Evolutionary conservation across 2,797 vertebrate genomes (phyloP), one percentile per base, ranked within the genome.

Genomic region (Ptychobarbus kaznakovi): DNA sequence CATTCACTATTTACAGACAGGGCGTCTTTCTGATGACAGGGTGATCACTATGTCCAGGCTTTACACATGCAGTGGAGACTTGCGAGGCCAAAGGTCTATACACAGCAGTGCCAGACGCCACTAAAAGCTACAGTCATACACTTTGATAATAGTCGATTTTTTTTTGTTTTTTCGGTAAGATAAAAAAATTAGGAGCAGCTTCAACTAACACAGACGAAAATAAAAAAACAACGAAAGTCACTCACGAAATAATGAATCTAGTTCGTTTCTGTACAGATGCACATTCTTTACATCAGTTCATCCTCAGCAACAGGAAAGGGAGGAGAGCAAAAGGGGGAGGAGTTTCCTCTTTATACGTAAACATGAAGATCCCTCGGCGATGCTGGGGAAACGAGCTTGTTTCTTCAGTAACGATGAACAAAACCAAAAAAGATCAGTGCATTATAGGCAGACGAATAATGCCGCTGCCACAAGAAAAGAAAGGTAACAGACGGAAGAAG

Each of bases 1-100:
- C 96, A 96, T 95, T 96, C 94, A 97, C 92, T 97, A 98, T 97
- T 95, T 97, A 98, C 96, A 97, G 93, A 95, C 94, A 94, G 94
- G 95, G 94, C 92, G 95, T 94, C 95, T 93, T 93, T 96, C 91
- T 95, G 94, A 90, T 94, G 94, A 92, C 93, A 94, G 93, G 92
- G 90, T 73, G 42, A 79, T 81, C 88, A 90, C 92, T 92, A 93
- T 90, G 95, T 95, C 94, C 96, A 93, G 96, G 96, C 96, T 94
- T 96, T 92, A 92, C 94, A 96, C 97, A 98, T 98, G 98, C 97
- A 98, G 96, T 94, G 94, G 94, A 95, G 77, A 85, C 79, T 46
- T 93, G 92, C 92, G 91, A 94, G 92, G 92, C 95, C 91, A 93
- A 96, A 95, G 92, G 96, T 95, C 91, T 97, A 97, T 96, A 94